These are phyloP conservation scores for Drosophila siamana DNA, from an alignment of 2,888 invertebrate genomes.

Conservation along the genomic window DNA sequence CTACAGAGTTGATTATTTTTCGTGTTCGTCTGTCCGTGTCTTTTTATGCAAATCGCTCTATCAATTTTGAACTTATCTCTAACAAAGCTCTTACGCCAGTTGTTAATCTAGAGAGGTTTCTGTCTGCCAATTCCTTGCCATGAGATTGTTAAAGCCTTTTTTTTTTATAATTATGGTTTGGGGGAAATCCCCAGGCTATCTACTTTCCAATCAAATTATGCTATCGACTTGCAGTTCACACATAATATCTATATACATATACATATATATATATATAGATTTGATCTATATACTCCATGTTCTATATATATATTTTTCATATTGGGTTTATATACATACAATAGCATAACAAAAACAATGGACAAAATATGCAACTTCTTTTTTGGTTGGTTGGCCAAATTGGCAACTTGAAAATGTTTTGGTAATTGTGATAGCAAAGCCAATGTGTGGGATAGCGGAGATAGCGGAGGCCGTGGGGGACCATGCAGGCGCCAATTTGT, in stretches of 20 bases:
- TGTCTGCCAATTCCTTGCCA: too few species aligned
- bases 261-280: conserved; percentile 2
- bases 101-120: too few species aligned
- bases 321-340: conserved; percentile 28
- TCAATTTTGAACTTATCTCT: too few species aligned
- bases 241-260: background rate
- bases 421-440: conserved; percentile 12
- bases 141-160: too few species aligned
- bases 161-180: background rate
- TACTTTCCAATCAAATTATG: background rate
- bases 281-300: conserved; percentile 5
- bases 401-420: conserved; percentile 19
- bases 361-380: conserved; percentile 28
- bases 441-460: background rate
- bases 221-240: background rate
- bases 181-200: background rate
- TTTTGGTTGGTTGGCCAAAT: conserved; percentile 23
- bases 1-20: too few species aligned
- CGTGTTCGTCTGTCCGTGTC: background rate
- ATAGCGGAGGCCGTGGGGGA: background rate
- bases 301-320: conserved; percentile 38
- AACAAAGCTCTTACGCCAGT: too few species aligned
- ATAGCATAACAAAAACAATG: conserved; percentile 45
- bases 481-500: conserved; percentile 12
- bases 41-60: background rate